Evolutionary conservation across 2,797 vertebrate genomes (phyloP).

Genomic region (Lepidocolaptes lacrymiger): DNA sequence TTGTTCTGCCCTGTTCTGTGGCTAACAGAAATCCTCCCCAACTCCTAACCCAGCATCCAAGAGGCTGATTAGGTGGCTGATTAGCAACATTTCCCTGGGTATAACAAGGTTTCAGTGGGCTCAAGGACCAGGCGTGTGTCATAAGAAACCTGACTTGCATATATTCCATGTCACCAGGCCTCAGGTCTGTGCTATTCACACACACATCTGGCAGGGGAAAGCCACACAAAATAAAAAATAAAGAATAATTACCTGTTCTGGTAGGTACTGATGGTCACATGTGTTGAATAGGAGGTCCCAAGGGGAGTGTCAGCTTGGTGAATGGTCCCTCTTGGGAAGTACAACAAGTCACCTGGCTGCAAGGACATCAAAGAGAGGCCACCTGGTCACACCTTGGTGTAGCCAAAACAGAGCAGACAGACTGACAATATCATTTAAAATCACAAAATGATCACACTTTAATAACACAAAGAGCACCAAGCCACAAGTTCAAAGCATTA

Average conservation of each 20-base stretch:
- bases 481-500: neutral
- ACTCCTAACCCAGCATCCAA: neutral
- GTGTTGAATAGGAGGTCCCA: slow-evolving; percentile 84
- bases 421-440: neutral
- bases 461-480: neutral
- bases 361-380: neutral
- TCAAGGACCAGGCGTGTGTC: neutral
- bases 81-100: neutral
- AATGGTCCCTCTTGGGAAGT: slow-evolving; percentile 93
- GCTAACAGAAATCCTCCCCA: neutral
- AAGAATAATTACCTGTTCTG: slow-evolving; percentile 85
- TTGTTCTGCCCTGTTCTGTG: neutral
- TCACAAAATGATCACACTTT: neutral
- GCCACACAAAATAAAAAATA: neutral
- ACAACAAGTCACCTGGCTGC: slow-evolving; percentile 89
- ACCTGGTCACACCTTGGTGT: neutral
- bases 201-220: neutral
- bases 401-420: neutral
- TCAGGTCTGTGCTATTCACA: neutral
- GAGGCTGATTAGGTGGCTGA: neutral
- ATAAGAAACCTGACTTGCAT: neutral
- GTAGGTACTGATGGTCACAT: slow-evolving; percentile 92
- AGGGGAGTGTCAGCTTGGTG: slow-evolving; percentile 89
- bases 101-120: neutral
- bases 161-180: neutral